Percentiles rank a stretch among this genome's conserved stretches.
Conservation (phyloP, 2,113 vertebrate species). For the Anhinga anhinga region DNA sequence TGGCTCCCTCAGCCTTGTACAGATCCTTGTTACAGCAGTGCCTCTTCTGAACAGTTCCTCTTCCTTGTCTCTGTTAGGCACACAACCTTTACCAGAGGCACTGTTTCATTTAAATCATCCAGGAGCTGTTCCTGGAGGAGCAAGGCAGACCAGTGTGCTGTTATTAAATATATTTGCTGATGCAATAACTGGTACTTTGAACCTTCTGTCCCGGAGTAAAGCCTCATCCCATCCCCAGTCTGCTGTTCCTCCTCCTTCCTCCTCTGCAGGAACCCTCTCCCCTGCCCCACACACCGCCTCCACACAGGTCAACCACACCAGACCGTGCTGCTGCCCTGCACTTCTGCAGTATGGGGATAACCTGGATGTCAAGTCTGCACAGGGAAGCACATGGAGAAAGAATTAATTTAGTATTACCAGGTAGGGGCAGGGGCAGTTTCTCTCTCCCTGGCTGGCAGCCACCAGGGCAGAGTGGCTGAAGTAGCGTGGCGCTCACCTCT, state of each 20-base stretch:
- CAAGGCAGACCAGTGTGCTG: not conserved
- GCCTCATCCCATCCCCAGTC: not conserved
- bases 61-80: not conserved
- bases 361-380: not conserved
- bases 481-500: not conserved
- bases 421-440: too few relatives aligned
- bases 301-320: not conserved
- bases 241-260: not conserved
- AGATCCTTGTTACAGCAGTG: too few relatives aligned
- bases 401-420: too few relatives aligned
- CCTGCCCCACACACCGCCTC: not conserved
- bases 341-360: rapidly evolving
- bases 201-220: not conserved
- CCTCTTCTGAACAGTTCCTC: not conserved
- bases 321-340: too few relatives aligned
- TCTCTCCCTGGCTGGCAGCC: not conserved
- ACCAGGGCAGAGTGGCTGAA: not conserved
- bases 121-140: not conserved
- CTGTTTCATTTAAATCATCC: too few relatives aligned
- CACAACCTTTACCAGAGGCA: not conserved
- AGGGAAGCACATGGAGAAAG: too few relatives aligned
- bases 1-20: not conserved
- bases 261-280: not conserved
- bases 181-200: not conserved
- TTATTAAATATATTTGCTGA: not conserved